Conservation (phyloP, 2,797 vertebrate genomes). For the Sarcophilus harrisii region DNA sequence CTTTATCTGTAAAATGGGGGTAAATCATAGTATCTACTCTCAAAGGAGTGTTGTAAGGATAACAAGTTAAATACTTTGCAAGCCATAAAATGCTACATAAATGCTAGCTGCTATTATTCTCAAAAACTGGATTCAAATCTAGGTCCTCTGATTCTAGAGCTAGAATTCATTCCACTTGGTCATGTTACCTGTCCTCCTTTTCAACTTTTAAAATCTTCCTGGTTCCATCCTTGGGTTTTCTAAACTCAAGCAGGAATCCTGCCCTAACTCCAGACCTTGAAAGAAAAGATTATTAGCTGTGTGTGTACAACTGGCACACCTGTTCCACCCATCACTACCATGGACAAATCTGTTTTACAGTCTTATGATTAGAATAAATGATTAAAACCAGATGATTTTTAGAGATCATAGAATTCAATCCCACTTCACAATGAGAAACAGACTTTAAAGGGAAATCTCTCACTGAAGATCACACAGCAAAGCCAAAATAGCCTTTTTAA, state of each 20-base stretch:
- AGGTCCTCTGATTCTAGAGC: background rate
- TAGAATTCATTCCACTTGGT: background rate
- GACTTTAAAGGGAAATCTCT: background rate
- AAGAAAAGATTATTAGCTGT: background rate
- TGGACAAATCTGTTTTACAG: background rate
- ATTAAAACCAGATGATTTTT: background rate
- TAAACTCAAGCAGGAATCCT: background rate
- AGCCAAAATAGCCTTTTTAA: background rate
- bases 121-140: background rate
- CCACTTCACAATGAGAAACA: background rate
- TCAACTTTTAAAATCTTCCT: background rate
- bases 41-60: background rate
- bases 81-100: background rate
- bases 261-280: background rate
- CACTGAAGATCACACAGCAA: background rate
- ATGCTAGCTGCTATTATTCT: background rate
- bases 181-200: background rate
- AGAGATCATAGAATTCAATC: background rate
- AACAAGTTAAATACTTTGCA: background rate
- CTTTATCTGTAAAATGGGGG: background rate
- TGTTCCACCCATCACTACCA: background rate
- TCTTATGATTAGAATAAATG: background rate
- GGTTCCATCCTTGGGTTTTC: background rate
- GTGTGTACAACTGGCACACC: background rate
- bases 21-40: background rate